phyloP scores from a whole-genome alignment of 2,888 invertebrate genomes.

The Marasmarcha lunaedactyla region DNA sequence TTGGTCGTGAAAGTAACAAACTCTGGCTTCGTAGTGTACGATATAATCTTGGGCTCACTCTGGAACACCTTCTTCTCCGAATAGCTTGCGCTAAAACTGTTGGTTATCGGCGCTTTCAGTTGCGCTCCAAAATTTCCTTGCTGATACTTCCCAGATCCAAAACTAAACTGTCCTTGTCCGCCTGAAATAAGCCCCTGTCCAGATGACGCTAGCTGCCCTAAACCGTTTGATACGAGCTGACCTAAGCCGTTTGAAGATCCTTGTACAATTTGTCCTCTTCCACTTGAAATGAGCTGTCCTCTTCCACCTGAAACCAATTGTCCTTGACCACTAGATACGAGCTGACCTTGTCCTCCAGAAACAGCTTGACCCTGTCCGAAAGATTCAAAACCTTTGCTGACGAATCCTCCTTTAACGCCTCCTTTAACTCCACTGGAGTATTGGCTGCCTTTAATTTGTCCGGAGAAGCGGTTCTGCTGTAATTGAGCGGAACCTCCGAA shows the following conservation, averaged over 20 bases:
- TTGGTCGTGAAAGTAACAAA: constrained; percentile 40
- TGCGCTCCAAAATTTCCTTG: constrained; percentile 28
- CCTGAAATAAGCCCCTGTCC: background rate
- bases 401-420: constrained; percentile 20
- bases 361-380: constrained; percentile 6
- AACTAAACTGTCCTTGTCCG: constrained; percentile 20
- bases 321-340: background rate
- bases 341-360: constrained; percentile 3
- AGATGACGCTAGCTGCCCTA: constrained; percentile 10
- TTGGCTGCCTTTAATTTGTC: constrained; percentile 23
- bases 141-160: constrained; percentile 24
- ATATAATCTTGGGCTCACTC: constrained; percentile 32
- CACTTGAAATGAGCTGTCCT: background rate
- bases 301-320: background rate
- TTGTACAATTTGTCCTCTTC: background rate
- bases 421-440: constrained; percentile 20
- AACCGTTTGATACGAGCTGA: constrained; percentile 10
- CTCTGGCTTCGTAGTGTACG: constrained; percentile 22
- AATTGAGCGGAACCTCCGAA: constrained; percentile 29
- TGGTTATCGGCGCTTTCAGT: constrained; percentile 39
- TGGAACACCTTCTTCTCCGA: constrained; percentile 49
- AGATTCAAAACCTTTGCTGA: constrained; percentile 10
- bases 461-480: constrained; percentile 26
- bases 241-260: background rate
- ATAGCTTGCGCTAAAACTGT: constrained; percentile 42